phyloP scores from a whole-genome alignment of 1,140 invertebrate species.

The Calephelis nemesis region DNA sequence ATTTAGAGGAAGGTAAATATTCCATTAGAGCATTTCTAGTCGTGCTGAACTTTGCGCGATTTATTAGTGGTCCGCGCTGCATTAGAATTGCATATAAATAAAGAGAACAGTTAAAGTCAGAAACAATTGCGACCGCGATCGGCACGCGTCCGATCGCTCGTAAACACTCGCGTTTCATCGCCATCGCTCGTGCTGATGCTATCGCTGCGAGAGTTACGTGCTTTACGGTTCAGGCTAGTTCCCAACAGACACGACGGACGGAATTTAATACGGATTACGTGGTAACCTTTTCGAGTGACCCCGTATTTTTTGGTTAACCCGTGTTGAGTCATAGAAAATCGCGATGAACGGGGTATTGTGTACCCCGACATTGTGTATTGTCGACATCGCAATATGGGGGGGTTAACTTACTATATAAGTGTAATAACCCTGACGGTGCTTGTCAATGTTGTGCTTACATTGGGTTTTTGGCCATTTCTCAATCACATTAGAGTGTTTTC shows the following conservation, averaged over 20 bases:
- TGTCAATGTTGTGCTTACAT: not conserved
- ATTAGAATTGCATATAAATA: slow-evolving; percentile 41
- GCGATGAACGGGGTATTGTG: slow-evolving; percentile 6
- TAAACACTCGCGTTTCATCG: slow-evolving; percentile 53
- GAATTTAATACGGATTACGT: not conserved
- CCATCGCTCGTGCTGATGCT: slow-evolving; percentile 46
- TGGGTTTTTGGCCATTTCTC: not conserved
- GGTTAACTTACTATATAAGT: slow-evolving; percentile 6
- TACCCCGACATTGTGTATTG: slow-evolving; percentile 9
- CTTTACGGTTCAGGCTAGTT: slow-evolving; percentile 32
- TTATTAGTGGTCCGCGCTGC: slow-evolving; percentile 32
- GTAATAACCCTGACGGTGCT: slow-evolving; percentile 5
- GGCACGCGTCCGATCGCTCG: slow-evolving; percentile 44
- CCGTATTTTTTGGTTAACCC: not conserved
- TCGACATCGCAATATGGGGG: slow-evolving; percentile 15
- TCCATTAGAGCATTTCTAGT: slow-evolving; percentile 21
- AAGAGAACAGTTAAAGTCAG: slow-evolving; percentile 39
- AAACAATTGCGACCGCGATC: slow-evolving; percentile 38
- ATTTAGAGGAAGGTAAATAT: slow-evolving; percentile 20
- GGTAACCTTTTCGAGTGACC: not conserved
- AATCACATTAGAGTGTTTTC: too few species aligned
- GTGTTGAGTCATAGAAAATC: slow-evolving; percentile 5
- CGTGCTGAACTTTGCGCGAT: slow-evolving; percentile 32
- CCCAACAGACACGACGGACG: not conserved
- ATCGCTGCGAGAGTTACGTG: slow-evolving; percentile 38